phyloP scores from a whole-genome alignment of 2,888 invertebrate genomes.

The Zhengitettix transpicula region DNA sequence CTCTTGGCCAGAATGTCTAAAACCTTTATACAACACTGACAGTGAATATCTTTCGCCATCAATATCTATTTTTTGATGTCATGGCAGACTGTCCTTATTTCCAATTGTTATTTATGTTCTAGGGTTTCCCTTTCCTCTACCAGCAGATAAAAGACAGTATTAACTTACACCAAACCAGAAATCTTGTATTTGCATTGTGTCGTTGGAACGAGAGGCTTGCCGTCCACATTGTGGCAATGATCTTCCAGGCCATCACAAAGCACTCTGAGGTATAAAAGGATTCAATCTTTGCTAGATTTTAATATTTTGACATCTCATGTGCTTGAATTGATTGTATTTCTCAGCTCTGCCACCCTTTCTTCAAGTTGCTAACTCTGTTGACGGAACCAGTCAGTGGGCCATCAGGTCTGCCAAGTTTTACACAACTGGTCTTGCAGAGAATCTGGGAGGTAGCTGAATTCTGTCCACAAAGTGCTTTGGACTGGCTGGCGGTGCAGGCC shows the following conservation, averaged over 20 bases:
- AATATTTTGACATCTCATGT: neutral
- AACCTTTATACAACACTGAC: too few relatives aligned
- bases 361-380: slow-evolving; percentile 73
- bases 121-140: slow-evolving; percentile 85
- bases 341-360: slow-evolving; percentile 75
- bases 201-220: slow-evolving; percentile 83
- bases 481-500: slow-evolving; percentile 75
- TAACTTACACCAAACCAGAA: slow-evolving; percentile 79
- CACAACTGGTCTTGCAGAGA: slow-evolving; percentile 68
- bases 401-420: slow-evolving; percentile 77
- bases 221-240: slow-evolving; percentile 73
- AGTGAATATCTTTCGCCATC: neutral
- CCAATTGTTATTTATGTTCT: slow-evolving; percentile 17
- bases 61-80: neutral
- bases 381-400: slow-evolving; percentile 57
- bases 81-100: neutral
- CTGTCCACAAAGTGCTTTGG: slow-evolving; percentile 79
- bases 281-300: neutral
- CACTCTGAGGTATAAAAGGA: slow-evolving; percentile 52
- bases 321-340: slow-evolving; percentile 13
- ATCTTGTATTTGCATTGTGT: slow-evolving; percentile 79
- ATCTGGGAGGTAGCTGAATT: slow-evolving; percentile 84
- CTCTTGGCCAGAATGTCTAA: too few relatives aligned
- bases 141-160: slow-evolving; percentile 90
- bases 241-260: slow-evolving; percentile 79